These are phyloP conservation scores for Eueremaeus valkanovi DNA, from an alignment of 2,888 invertebrate species.

Conservation along the genomic window DNA sequence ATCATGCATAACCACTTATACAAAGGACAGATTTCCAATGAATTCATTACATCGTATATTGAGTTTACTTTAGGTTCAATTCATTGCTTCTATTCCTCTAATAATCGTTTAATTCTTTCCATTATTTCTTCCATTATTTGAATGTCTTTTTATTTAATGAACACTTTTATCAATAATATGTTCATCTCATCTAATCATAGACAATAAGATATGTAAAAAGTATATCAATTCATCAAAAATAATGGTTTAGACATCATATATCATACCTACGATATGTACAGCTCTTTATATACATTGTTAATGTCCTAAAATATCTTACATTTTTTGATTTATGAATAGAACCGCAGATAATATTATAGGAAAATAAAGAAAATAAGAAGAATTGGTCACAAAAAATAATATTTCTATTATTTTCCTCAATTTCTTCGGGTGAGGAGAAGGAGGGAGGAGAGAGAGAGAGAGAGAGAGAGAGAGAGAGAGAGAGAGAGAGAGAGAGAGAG, in stretches of 20 bases:
- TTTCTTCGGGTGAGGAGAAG: no score
- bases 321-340: not conserved
- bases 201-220: not conserved
- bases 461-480: no score
- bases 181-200: not conserved
- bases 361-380: not conserved
- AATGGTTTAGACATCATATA: no score
- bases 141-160: not conserved
- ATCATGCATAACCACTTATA: not conserved
- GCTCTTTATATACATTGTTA: not conserved
- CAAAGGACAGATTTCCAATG: not conserved
- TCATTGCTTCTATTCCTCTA: not conserved
- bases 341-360: not conserved
- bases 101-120: not conserved
- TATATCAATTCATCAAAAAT: not conserved
- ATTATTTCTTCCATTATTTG: not conserved
- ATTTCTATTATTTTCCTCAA: not conserved
- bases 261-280: not conserved
- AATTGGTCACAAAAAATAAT: not conserved
- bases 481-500: no score
- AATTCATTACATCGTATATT: not conserved
- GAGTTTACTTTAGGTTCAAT: not conserved
- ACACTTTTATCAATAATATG: not conserved
- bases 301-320: not conserved
- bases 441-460: no score